Percentiles rank a stretch among this genome's conserved stretches.
Conservation (phyloP, 2,888 invertebrate genomes). For the Cephonodes hylas region DNA sequence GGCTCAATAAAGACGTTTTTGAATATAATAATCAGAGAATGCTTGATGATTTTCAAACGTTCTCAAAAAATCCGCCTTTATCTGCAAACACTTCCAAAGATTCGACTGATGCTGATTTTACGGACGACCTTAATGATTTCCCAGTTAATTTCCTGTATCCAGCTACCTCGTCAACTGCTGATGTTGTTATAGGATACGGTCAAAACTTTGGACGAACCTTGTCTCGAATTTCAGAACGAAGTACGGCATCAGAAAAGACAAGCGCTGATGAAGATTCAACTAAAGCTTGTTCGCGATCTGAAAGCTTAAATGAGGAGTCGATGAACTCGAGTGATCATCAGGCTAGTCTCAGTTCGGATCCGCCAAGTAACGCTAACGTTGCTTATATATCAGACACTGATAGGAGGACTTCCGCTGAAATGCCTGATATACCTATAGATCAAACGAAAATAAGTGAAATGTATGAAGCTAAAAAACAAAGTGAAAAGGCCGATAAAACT, state of each 20-base stretch:
- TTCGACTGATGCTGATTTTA: conserved; percentile 84
- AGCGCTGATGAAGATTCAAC: conserved; percentile 93
- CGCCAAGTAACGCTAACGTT: conserved; percentile 86
- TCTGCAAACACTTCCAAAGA: conserved; percentile 77
- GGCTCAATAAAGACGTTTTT: conserved; percentile 71
- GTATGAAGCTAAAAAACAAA: conserved; percentile 78
- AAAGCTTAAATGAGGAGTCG: conserved; percentile 92
- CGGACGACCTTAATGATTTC: conserved; percentile 89
- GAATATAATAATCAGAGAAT: conserved; percentile 70
- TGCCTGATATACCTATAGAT: conserved; percentile 92
- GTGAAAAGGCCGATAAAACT: conserved; percentile 55
- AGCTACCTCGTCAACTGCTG: conserved; percentile 82
- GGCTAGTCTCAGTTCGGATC: conserved; percentile 91
- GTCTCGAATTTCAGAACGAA: conserved; percentile 92
- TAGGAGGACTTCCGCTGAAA: conserved; percentile 90
- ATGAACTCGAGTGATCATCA: conserved; percentile 92
- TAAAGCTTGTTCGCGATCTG: conserved; percentile 91
- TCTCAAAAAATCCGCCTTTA: conserved; percentile 73
- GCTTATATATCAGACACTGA: conserved; percentile 90
- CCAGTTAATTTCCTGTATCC: conserved; percentile 89
- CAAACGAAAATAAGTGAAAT: conserved; percentile 82
- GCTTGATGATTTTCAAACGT: conserved; percentile 75
- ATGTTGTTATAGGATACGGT: conserved; percentile 86
- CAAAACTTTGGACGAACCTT: conserved; percentile 89
- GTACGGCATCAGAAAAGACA: conserved; percentile 93